Conservation (phyloP, 2,888 invertebrate species). For the Agrilus mali region DNA sequence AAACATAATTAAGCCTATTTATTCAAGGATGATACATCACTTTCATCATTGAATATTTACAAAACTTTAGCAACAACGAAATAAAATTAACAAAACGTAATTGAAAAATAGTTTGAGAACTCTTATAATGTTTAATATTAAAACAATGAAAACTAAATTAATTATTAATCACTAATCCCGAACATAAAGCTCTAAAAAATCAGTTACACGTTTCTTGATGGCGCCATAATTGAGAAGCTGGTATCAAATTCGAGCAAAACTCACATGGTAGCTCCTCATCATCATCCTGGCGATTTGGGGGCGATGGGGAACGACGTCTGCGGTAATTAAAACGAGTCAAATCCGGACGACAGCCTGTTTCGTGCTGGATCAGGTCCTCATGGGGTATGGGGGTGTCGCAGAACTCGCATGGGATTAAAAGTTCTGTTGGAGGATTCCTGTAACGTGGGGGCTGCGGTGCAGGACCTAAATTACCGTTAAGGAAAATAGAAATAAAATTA, state of each 20-base stretch:
- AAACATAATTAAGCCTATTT: too few species aligned
- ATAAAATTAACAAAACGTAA: too few species aligned
- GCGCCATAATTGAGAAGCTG: conserved; percentile 38
- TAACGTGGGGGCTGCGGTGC: conserved; percentile 36
- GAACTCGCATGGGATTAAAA: conserved; percentile 42
- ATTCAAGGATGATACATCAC: too few species aligned
- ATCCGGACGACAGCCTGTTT: conserved; percentile 36
- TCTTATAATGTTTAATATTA: too few species aligned
- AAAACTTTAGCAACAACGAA: too few species aligned
- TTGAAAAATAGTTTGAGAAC: too few species aligned
- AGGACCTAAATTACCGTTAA: conserved; percentile 18
- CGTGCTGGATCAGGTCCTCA: conserved; percentile 38
- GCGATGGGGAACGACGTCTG: conserved; percentile 17
- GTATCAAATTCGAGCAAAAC: conserved; percentile 42
- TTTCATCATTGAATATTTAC: too few species aligned
- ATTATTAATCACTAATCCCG: too few species aligned
- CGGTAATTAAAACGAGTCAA: conserved; percentile 27
- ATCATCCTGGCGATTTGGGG: conserved; percentile 20
- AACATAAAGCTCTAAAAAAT: conserved; percentile 1
- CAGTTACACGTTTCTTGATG: conserved; percentile 39
- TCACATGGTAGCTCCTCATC: conserved; percentile 45
- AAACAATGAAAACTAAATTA: too few species aligned
- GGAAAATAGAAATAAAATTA: not conserved
- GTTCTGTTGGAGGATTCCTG: conserved; percentile 39
- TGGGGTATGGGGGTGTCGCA: conserved; percentile 39